Conservation (phyloP, 2,113 vertebrate species). For the Megalops atlanticus region DNA sequence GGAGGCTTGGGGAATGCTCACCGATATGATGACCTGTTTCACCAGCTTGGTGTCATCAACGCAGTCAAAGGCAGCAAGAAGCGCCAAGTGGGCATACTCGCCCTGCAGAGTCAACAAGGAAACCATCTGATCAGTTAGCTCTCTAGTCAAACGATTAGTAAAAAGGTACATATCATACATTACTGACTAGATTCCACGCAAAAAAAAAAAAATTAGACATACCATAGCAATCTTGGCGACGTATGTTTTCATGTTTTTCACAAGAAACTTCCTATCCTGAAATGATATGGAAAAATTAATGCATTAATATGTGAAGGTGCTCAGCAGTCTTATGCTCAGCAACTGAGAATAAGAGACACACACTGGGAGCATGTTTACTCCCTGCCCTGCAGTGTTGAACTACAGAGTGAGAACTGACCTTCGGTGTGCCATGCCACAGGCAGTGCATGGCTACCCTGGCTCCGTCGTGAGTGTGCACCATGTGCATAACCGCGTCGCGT, state of each 20-base stretch:
- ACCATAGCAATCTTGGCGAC: conserved; percentile 91
- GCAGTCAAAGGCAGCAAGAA: conserved; percentile 90
- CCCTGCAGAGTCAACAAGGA: conserved; percentile 69
- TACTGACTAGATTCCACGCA: neutral
- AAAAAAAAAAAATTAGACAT: conserved; percentile 21
- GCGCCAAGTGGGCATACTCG: conserved; percentile 88
- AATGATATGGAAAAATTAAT: conserved; percentile 59
- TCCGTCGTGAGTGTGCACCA: conserved; percentile 92
- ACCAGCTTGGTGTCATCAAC: conserved; percentile 95
- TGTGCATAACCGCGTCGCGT: conserved; percentile 89
- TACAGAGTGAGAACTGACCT: conserved; percentile 74
- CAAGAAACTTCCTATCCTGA: conserved; percentile 93
- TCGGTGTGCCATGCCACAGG: conserved; percentile 92
- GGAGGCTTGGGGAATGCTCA: conserved; percentile 72
- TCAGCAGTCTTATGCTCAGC: too few relatives aligned
- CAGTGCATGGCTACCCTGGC: conserved; percentile 93
- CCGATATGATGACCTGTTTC: conserved; percentile 87
- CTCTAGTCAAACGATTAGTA: conserved; percentile 14
- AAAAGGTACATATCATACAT: neutral
- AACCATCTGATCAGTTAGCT: neutral
- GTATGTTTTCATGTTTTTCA: conserved; percentile 96
- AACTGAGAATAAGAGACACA: too few relatives aligned
- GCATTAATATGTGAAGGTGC: neutral
- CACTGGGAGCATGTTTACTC: too few relatives aligned
- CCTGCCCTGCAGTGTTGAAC: too few relatives aligned